Evolutionary conservation across 2,888 invertebrate genomes (phyloP), one percentile per base, ranked within the genome.

Genomic region (Callimorpha dominula): DNA sequence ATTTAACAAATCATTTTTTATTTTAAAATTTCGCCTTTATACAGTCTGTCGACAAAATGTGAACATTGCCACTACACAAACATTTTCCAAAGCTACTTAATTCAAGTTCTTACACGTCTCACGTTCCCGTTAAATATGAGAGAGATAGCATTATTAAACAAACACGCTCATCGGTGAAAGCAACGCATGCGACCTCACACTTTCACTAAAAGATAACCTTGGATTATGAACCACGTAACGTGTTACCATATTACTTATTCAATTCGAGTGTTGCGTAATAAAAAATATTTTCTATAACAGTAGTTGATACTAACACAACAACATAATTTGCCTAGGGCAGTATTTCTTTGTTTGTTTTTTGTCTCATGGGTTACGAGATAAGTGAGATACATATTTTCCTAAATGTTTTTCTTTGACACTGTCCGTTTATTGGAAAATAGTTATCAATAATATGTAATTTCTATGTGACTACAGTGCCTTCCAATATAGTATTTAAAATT

Each of bases 181-280:
- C 83, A 76, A 90, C 88, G 91, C 80, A 76, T 81, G 80, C 86
- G 84, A 88, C 86, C 86, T 85, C 85, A 84, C 89, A 93, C 93
- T 93, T 93, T 93, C 93, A 91, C 92, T 91, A 66, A 64, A 76
- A 79, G 79, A 84, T 88, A 92, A 92, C 92, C 93, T 93, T 93
- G 92, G 90, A 86, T 92, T 91, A 91, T 90, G 88, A 77, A 68
- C 81, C 84, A 90, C 91, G 91, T 91, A 90, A 92, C 85, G 77
- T 88, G 87, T 88, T 89, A 88, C 87, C 86, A 87, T 88, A 85
- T 87, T 84, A 77, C 81, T 78, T 80, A 81, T 82, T 78, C 83
- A 75, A 75, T 82, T 79, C 77, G 66, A 70, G 68, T 73, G 68
- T 84, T 83, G 76, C 76, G 68, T 84, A 78, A 83, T 73, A 60